phyloP scores from a whole-genome alignment of 1,140 invertebrate species.

The Danaus plexippus region DNA sequence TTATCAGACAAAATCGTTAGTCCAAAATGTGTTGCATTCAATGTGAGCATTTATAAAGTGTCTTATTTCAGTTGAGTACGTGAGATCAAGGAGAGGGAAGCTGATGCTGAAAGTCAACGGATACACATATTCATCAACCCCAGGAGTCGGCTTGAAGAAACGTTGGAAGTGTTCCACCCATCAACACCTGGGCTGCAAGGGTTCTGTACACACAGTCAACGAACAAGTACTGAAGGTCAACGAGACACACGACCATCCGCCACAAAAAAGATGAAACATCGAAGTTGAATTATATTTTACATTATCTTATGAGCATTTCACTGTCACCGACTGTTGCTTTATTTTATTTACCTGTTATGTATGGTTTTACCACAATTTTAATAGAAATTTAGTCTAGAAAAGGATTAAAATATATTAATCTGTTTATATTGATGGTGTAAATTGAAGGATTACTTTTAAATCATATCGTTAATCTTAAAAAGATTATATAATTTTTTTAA shows the following conservation, averaged over 20 bases:
- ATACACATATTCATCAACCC: slow-evolving; percentile 23
- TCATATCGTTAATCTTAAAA: no score
- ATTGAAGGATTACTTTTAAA: no score
- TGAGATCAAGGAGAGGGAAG: slow-evolving; percentile 23
- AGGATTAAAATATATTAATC: no score
- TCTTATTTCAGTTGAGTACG: slow-evolving; percentile 12
- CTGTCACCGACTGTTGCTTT: no score
- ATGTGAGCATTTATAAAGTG: no score
- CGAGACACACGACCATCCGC: slow-evolving; percentile 21
- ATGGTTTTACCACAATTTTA: no score
- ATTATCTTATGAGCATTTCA: not conserved
- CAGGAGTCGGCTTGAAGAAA: slow-evolving; percentile 5
- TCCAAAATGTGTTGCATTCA: no score
- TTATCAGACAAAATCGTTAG: no score
- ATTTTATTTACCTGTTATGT: no score
- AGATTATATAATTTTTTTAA: no score
- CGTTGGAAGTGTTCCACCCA: slow-evolving; percentile 41
- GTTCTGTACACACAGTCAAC: slow-evolving; percentile 21
- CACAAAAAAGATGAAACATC: slow-evolving; percentile 5
- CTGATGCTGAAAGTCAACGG: slow-evolving; percentile 26
- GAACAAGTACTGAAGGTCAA: slow-evolving; percentile 16
- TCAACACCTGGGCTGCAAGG: slow-evolving; percentile 29
- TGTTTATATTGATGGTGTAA: no score
- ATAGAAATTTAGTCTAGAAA: no score
- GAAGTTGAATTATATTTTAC: not conserved